These are phyloP conservation scores for Ormyrus pomaceus DNA, from an alignment of 2,888 invertebrate genomes.

Conservation along the genomic window DNA sequence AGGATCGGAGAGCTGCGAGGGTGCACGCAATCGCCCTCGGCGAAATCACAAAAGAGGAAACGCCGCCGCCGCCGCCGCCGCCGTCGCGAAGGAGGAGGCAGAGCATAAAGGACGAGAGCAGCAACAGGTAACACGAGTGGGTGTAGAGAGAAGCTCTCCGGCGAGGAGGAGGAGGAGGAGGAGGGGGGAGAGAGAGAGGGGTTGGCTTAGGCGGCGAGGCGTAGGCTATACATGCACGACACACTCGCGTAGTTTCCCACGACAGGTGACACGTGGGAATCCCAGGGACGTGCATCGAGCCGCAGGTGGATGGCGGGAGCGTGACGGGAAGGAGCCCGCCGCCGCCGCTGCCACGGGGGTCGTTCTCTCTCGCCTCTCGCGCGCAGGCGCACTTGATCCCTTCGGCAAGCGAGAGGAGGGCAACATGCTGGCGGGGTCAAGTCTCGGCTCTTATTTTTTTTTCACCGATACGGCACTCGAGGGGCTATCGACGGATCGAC, in stretches of 20 bases:
- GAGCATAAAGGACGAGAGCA: constrained; percentile 36
- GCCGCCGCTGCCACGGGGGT: neutral
- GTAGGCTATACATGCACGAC: constrained; percentile 52
- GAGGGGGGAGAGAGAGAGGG: constrained; percentile 58
- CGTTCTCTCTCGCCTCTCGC: neutral
- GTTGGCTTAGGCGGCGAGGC: constrained; percentile 43
- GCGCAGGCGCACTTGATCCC: neutral
- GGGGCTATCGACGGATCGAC: neutral
- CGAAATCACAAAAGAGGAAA: constrained; percentile 51
- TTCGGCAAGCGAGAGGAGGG: neutral
- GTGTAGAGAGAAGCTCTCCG: constrained; percentile 51
- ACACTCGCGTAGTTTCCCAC: constrained; percentile 67
- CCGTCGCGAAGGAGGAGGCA: constrained; percentile 18
- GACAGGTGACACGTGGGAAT: constrained; percentile 75
- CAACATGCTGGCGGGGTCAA: constrained; percentile 14
- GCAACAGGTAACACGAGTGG: constrained; percentile 60
- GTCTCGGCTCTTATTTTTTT: neutral
- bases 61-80: constrained; percentile 1
- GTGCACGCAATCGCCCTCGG: constrained; percentile 14
- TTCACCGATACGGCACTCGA: constrained; percentile 8
- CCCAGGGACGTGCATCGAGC: constrained; percentile 57
- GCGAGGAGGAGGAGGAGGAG: constrained; percentile 57
- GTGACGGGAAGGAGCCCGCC: neutral
- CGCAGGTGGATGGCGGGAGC: constrained; percentile 28
- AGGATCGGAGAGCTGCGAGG: constrained; percentile 1